These are phyloP conservation scores for Polyodon spathula DNA, from an alignment of 2,113 vertebrate species.

Conservation along the genomic window DNA sequence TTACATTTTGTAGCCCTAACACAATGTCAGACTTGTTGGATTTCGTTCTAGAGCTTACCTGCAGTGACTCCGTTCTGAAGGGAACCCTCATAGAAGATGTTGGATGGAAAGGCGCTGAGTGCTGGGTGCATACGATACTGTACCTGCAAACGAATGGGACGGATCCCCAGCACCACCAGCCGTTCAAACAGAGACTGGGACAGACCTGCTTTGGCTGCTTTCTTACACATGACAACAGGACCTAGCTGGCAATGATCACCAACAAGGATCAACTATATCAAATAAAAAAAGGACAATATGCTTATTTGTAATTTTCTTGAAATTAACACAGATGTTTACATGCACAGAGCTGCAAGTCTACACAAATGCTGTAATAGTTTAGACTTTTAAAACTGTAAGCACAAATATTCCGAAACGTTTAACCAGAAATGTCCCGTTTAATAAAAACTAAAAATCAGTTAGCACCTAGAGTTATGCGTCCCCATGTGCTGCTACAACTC, in stretches of 20 bases:
- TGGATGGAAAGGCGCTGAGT: constrained; percentile 94
- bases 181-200: constrained; percentile 91
- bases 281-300: not conserved
- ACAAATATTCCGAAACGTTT: constrained; percentile 12
- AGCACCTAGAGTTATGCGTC: no score
- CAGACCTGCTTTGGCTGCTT: constrained; percentile 89
- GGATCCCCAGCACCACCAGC: constrained; percentile 91
- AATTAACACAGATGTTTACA: constrained; percentile 12
- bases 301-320: no score
- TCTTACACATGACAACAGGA: constrained; percentile 97
- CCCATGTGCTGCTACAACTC: no score
- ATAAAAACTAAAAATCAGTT: no score
- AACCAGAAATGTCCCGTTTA: no score
- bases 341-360: constrained; percentile 13
- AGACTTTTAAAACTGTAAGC: no score
- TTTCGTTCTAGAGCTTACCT: constrained; percentile 64
- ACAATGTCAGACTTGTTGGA: no score
- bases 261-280: constrained; percentile 81
- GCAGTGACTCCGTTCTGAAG: constrained; percentile 94
- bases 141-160: constrained; percentile 93
- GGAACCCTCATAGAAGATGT: constrained; percentile 96
- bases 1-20: no score
- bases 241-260: constrained; percentile 97
- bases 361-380: no score
- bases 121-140: constrained; percentile 98